Evolutionary conservation across 2,888 invertebrate species (phyloP).

Genomic region (Dioctria linearis): DNA sequence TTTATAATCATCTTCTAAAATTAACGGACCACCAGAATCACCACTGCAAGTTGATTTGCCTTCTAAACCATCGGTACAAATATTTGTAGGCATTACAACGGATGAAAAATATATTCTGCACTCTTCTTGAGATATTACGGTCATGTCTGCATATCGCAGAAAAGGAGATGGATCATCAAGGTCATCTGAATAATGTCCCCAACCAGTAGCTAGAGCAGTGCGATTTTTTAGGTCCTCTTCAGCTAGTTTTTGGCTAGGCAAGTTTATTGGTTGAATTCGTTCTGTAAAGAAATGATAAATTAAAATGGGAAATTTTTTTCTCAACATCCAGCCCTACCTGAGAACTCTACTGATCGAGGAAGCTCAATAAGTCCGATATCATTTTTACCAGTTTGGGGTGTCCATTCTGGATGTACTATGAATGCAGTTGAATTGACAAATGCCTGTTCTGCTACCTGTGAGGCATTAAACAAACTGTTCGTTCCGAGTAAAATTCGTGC

Average conservation of each 20-base stretch:
- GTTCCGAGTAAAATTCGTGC: constrained; percentile 14
- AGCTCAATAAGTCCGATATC: constrained; percentile 65
- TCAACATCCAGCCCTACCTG: constrained; percentile 42
- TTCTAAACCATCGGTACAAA: constrained; percentile 53
- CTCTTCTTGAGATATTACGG: constrained; percentile 20
- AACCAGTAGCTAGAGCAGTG: constrained; percentile 61
- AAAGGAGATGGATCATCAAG: constrained; percentile 5
- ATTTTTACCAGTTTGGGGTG: constrained; percentile 59
- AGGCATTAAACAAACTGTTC: constrained; percentile 14
- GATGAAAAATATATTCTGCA: constrained; percentile 24
- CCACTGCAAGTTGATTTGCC: constrained; percentile 58
- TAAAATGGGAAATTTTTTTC: not conserved
- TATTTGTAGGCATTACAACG: constrained; percentile 22
- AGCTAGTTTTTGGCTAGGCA: constrained; percentile 60
- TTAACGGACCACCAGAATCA: constrained; percentile 59
- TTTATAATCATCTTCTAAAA: constrained; percentile 52
- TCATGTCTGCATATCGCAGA: constrained; percentile 21
- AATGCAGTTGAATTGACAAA: constrained; percentile 10
- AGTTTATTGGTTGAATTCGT: constrained; percentile 60
- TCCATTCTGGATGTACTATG: constrained; percentile 60
- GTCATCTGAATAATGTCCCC: constrained; percentile 62
- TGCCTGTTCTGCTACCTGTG: not conserved
- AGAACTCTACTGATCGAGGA: constrained; percentile 60
- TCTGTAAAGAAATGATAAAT: constrained; percentile 53
- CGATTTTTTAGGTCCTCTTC: constrained; percentile 61